Base-by-base conservation (phyloP, 1,140 invertebrate species). In the Eupristina koningsbergeri region DNA sequence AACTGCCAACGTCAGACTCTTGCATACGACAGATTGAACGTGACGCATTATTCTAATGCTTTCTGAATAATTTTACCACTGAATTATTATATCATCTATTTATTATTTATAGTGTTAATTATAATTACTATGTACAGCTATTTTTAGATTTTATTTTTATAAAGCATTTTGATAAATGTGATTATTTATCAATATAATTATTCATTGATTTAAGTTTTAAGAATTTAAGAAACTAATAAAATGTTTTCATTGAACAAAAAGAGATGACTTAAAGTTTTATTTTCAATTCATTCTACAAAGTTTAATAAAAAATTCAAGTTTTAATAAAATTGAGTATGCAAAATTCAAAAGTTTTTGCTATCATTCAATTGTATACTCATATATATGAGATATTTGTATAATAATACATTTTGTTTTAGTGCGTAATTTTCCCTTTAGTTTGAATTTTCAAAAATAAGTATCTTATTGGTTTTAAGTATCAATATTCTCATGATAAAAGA, bases 1-100 rank as follows among this genome's bases (percentile, higher is more conserved):
- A 36, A 67, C 64, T 67, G 64, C 64, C 64, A 67, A 67, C 64
- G 64, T 67, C 64, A 67, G 64, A 67, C 34, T 36, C 34, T 67
- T 67, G 64, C 64, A 67, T 34, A 39, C 8, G 64, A 67, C 64
- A 67, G 64, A 67, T 67, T 67, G 64, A 67, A 67, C 34, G 64
- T 67, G 64, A 67, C 64, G 17, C 36, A 67, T 67, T 0, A 34
- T 36, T 67, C 6, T 3, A 19, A 67, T 34, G 64, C 64, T 34
- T 67, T 67, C 64, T 19, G 34, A 67, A 13, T 15, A 31, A 67
- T 19, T 67, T 67, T 67, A 31, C 64, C 22, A 67, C 31, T 67
- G n/a, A n/a, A n/a, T 15, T 36, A 67, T 36, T 22, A 22, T 15
- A 31, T 34, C 34, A 3, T 5, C 29, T 34, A 34, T 31, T 34